Evolutionary conservation across 2,888 invertebrate species (phyloP).

Genomic region (Aleiodes alternator): DNA sequence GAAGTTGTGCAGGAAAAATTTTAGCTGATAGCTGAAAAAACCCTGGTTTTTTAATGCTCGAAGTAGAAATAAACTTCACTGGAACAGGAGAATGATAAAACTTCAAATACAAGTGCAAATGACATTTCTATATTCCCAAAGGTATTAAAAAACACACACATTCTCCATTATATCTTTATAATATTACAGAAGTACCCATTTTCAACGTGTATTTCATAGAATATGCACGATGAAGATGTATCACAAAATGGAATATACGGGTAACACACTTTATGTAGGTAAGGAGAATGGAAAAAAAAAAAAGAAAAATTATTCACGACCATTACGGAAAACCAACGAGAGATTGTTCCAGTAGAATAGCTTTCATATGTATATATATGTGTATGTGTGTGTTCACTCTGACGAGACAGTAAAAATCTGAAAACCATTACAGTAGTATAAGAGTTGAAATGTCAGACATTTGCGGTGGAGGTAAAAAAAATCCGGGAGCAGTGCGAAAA

Average conservation of each 20-base stretch:
- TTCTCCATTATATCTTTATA: no score
- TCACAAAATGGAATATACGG: no score
- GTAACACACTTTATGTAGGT: no score
- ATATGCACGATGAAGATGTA: no score
- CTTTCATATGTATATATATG: slow-evolving; percentile 10
- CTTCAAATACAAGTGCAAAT: slow-evolving; percentile 36
- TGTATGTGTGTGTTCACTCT: slow-evolving; percentile 18
- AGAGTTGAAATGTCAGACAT: slow-evolving; percentile 30
- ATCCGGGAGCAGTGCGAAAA: slow-evolving; percentile 1
- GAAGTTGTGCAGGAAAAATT: no score
- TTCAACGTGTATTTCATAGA: no score
- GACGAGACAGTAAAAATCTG: slow-evolving; percentile 51
- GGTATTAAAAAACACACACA: no score
- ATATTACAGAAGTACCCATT: no score
- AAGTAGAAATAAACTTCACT: no score
- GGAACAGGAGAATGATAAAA: not conserved
- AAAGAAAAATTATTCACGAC: slow-evolving; percentile 39
- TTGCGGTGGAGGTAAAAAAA: not conserved
- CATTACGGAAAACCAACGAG: slow-evolving; percentile 45
- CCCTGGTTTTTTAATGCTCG: no score
- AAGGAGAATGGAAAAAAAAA: no score
- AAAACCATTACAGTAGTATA: slow-evolving; percentile 50
- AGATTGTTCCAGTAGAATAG: slow-evolving; percentile 24
- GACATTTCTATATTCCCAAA: slow-evolving; percentile 21
- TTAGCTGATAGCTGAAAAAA: no score